These are phyloP conservation scores for Coreius guichenoti DNA, from an alignment of 2,797 vertebrate species.

Conservation along the genomic window DNA sequence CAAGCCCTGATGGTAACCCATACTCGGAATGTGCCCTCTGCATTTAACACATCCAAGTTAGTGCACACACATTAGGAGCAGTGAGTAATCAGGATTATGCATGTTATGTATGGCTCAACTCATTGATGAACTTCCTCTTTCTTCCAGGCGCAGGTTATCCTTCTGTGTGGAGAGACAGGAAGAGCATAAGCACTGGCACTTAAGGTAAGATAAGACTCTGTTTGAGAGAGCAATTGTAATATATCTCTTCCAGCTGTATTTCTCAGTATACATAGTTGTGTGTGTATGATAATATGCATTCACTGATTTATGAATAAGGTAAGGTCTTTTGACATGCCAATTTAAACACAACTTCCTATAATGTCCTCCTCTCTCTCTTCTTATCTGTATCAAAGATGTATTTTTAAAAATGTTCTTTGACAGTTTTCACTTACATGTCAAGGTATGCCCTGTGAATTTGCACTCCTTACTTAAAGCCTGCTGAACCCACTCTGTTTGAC, in stretches of 20 bases:
- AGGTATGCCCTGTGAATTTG: neutral
- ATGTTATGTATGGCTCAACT: conserved; percentile 36
- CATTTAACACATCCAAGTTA: no score
- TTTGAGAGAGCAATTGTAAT: neutral
- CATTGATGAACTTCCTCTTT: conserved; percentile 63
- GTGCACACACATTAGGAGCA: no score
- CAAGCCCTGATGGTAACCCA: no score
- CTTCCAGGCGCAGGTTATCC: conserved; percentile 61
- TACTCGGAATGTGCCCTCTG: no score
- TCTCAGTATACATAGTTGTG: neutral
- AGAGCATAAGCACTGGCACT: conserved; percentile 4
- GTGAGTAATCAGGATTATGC: neutral
- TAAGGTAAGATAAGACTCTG: conserved; percentile 45
- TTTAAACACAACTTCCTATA: neutral
- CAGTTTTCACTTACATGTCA: neutral
- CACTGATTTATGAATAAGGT: neutral
- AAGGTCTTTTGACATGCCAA: neutral
- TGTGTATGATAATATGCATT: neutral
- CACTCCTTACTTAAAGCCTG: neutral
- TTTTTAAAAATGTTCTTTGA: neutral
- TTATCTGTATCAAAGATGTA: neutral
- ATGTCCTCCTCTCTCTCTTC: neutral
- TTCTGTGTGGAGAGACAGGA: conserved; percentile 54
- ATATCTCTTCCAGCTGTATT: neutral
- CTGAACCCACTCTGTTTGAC: neutral